Base-by-base conservation (phyloP, 2,113 vertebrate species). In the Chelonoidis abingdonii region DNA sequence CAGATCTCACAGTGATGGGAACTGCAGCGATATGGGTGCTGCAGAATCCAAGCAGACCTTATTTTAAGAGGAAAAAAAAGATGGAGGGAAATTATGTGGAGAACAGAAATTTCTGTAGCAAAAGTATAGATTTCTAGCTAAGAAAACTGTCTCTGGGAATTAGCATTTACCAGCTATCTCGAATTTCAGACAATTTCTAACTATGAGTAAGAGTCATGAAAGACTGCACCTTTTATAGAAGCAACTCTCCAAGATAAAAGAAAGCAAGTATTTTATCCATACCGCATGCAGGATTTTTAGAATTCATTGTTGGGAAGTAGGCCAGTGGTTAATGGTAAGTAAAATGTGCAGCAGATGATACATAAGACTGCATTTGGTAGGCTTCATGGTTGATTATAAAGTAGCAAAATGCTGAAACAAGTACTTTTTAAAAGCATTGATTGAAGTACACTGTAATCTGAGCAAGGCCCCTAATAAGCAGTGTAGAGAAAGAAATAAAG, bases 131-230 rank as follows among this genome's bases (percentile, higher is more conserved):
- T 24, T 86, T 89, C 13, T 49, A 31, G 27, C 65, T 17, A 22
- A 91, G 54, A 79, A 87, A 87, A 78, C n/a, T 91, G 75, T 88
- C 59, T 83, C 57, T 83, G 86, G 53, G 75, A 50, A 94, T 72
- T 16, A 19, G 5, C 76, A 80, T 86, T 86, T 92, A 89, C 12
- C 81, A 92, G 38, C 38, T 85, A 56, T 95, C 88, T 38, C 88
- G 41, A 90, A 10, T 82, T 87, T 27, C 49, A 92, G 17, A 38
- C 89, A 24, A 87, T 92, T 90, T 91, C 84, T 87, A 95, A 87
- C 52, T 88, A 80, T 93, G n/a, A n/a, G 56, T 89, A 80, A 72
- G 84, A 76, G 50, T 47, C 35, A 19, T 65, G 83, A 87, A 35
- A 88, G 31, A 72, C 80, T 1, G 0, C 12, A 31, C 25, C 50